Evolutionary conservation across 1,140 invertebrate species (phyloP), one percentile per base, ranked within the genome.

Genomic region (Cydia pomonella): DNA sequence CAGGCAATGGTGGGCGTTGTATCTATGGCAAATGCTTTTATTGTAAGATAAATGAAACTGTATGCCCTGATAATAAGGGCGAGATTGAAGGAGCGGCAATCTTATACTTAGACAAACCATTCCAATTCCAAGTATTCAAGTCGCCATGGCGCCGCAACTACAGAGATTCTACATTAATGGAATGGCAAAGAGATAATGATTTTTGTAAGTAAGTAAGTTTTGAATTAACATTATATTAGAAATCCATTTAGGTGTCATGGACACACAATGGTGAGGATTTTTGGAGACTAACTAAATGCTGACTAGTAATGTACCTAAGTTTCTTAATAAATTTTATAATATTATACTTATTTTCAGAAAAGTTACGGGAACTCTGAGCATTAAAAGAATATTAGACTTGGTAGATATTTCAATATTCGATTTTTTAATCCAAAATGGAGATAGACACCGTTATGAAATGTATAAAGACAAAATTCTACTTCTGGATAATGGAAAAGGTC

Each of bases 401-500:
- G 94, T 99, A 73, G 98, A 99, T 91, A 95, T 96, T 16, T 94
- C 97, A 1, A 95, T 99, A 77, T 98, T 99, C 89, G 98, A 99
- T 93, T 99, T 98, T 92, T 93, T 99, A 1, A 96, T 98, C 87
- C 97, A 98, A 88, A 99, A 99, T 93, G 98, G 98, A 1, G 98
- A 99, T 92, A 94, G 98, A 18, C 98, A 99, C 94, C 96, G 97
- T 88, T 98, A 97, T 86, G 98, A 99, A 93, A 95, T 96, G 3
- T 94, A 97, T 71, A 95, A 96, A 85, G 95, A 96, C 78, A 95
- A 95, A 75, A 94, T 99, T 66, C 84, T 99, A 21, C 92, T 98
- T 16, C 93, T 98, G n/a, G 98, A 99, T 85, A 99, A 99, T 95
- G 98, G 97, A 27, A 99, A 99, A 94, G 97, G 97, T 72, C 95